Base-by-base conservation (phyloP, 2,113 vertebrate species). In the Microtus pennsylvanicus region DNA sequence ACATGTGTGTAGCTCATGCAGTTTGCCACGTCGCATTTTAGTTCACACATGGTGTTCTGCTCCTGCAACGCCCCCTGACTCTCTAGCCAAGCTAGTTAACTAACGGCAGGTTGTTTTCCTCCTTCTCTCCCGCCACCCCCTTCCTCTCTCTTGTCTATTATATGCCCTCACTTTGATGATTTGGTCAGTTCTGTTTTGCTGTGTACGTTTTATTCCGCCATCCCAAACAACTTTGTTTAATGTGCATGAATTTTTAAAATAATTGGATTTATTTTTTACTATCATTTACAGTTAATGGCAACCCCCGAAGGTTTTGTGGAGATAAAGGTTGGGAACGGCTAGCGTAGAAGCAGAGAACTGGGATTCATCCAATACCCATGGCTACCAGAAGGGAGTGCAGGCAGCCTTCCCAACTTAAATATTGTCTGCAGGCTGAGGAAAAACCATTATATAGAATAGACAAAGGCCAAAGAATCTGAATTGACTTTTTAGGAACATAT, bases 401-500 rank as follows among this genome's bases (percentile, higher is more conserved):
- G 77, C 77, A 67, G 17, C 83, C 7, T 12, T 92, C 89, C 65
- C 69, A 61, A 61, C 5, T 77, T 89, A 89, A 96, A 89, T 86
- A 74, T 50, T 55, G 30, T 80, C 42, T 91, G 10, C 65, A 80
- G 70, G 42, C 78, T 89, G 69, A 85, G n/a, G n/a, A 82, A 80
- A 93, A 89, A 35, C 2, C 76, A 81, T 82, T 90, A 89, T 95
- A 52, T 47, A 82, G 90, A 89, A 96, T 22, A 94, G 65, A 76
- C 28, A 89, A 65, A 93, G n/a, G 52, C 50, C 76, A 77, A 94
- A 91, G 86, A 58, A 55, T 33, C 83, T 75, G 75, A 87, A 85
- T 72, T 97, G 78, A 96, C 91, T 92, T 26, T 97, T 94, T 95
- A 96, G 33, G 90, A 96, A 96, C 77, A 42, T 75, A 70, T 58